Percentiles rank a stretch among this genome's conserved stretches.
phyloP scores from a whole-genome alignment of 2,797 vertebrate species.

The Antennarius maculatus region DNA sequence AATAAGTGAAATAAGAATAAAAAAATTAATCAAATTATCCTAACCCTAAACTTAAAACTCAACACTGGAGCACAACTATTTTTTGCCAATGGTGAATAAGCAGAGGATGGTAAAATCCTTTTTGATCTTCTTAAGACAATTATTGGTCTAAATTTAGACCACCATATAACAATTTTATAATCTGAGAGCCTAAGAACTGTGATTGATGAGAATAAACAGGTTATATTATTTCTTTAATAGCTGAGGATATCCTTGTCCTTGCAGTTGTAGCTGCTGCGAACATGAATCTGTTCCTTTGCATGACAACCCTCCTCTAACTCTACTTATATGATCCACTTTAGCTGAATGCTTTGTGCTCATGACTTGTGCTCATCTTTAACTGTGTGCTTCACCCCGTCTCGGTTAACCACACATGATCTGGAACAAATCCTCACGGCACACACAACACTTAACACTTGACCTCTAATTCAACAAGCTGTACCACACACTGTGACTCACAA shows the following conservation, averaged over 20 bases:
- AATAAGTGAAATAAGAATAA: too few relatives aligned
- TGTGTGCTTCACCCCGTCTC: conserved; percentile 52
- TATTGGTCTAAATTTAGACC: background rate
- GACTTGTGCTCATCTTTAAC: conserved; percentile 49
- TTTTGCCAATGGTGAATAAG: too few relatives aligned
- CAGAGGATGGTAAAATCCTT: too few relatives aligned
- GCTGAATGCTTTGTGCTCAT: conserved; percentile 26
- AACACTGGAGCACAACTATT: too few relatives aligned
- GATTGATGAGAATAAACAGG: background rate
- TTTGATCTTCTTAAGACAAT: too few relatives aligned
- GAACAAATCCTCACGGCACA: conserved; percentile 65
- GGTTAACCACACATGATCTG: conserved; percentile 67
- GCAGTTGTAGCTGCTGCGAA: background rate
- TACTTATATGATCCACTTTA: conserved; percentile 11
- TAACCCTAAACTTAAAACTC: too few relatives aligned
- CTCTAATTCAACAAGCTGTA: conserved; percentile 56
- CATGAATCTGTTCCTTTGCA: background rate
- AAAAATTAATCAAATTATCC: too few relatives aligned
- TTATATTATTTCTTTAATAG: background rate
- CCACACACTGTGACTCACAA: conserved; percentile 60
- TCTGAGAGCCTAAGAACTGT: background rate
- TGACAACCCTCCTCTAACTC: conserved; percentile 13
- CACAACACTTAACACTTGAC: conserved; percentile 77
- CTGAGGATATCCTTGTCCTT: background rate
- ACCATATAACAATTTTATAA: conserved; percentile 7